Conservation (phyloP, 2,888 invertebrate species). For the Hypsopygia costalis region DNA sequence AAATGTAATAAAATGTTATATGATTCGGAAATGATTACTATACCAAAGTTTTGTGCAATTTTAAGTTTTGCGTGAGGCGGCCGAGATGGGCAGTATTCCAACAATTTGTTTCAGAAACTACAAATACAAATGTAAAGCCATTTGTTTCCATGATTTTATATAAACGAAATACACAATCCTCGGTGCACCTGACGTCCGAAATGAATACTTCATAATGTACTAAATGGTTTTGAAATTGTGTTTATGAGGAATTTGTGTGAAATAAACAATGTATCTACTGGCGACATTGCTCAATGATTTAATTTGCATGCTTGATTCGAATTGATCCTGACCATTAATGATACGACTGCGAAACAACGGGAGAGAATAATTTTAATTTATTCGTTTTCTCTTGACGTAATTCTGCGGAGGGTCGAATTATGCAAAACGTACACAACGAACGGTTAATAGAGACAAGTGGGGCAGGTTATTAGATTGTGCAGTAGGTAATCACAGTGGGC, state of each 20-base stretch:
- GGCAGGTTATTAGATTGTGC: constrained; percentile 42
- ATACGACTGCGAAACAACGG: too few species aligned
- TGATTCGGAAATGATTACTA: constrained; percentile 1
- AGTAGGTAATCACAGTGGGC: constrained; percentile 46
- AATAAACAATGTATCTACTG: too few species aligned
- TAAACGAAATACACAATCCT: constrained; percentile 18
- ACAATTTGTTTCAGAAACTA: constrained; percentile 22
- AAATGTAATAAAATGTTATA: too few species aligned
- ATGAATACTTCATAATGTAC: constrained; percentile 10
- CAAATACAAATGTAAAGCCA: constrained; percentile 17
- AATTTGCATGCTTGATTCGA: too few species aligned
- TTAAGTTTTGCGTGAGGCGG: constrained; percentile 16
- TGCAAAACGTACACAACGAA: constrained; percentile 20
- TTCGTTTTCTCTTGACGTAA: constrained; percentile 15
- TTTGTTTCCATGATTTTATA: constrained; percentile 22
- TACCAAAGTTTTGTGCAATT: constrained; percentile 14
- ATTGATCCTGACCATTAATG: too few species aligned
- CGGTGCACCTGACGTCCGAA: constrained; percentile 17
- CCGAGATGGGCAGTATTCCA: constrained; percentile 22
- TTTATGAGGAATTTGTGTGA: not conserved
- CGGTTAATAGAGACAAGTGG: constrained; percentile 38
- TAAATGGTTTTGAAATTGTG: constrained; percentile 4
- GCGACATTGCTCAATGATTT: too few species aligned
- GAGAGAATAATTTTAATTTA: constrained; percentile 13
- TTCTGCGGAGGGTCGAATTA: constrained; percentile 17